Conservation (phyloP, 2,113 vertebrate species). For the Illadopsis cleaveri region DNA sequence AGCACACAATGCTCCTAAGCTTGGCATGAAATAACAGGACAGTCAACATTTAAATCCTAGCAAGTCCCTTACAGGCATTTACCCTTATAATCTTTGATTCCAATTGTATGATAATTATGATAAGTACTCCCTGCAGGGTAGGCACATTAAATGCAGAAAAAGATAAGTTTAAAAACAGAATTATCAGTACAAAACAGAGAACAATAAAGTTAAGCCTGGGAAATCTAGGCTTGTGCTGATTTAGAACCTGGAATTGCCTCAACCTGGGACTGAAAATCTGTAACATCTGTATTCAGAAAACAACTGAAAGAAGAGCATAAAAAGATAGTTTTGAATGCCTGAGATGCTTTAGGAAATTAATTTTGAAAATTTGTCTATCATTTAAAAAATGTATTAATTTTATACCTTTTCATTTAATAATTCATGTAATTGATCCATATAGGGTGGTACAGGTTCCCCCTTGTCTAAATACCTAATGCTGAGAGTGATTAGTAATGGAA, state of each 20-base stretch:
- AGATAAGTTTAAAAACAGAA: not conserved
- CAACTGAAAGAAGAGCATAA: not conserved
- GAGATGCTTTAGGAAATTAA: not conserved
- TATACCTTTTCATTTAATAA: not conserved
- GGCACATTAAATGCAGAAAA: not conserved
- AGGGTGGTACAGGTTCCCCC: not conserved
- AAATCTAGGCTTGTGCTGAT: not conserved
- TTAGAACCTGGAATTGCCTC: not conserved
- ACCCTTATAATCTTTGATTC: constrained; percentile 22
- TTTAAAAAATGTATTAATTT: not conserved
- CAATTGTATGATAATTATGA: not conserved
- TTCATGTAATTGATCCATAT: not conserved
- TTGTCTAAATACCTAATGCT: not conserved
- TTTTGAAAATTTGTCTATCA: not conserved
- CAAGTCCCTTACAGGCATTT: constrained; percentile 12
- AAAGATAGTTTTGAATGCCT: not conserved
- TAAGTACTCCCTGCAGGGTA: not conserved
- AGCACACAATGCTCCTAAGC: not conserved
- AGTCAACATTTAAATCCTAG: not conserved
- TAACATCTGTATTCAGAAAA: not conserved
- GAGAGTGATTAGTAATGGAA: not conserved
- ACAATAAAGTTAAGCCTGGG: not conserved
- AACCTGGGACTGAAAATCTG: not conserved
- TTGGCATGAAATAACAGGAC: not conserved
- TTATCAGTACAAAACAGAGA: not conserved